phyloP scores from a whole-genome alignment of 2,113 vertebrate species.

The Acanthisitta chloris region DNA sequence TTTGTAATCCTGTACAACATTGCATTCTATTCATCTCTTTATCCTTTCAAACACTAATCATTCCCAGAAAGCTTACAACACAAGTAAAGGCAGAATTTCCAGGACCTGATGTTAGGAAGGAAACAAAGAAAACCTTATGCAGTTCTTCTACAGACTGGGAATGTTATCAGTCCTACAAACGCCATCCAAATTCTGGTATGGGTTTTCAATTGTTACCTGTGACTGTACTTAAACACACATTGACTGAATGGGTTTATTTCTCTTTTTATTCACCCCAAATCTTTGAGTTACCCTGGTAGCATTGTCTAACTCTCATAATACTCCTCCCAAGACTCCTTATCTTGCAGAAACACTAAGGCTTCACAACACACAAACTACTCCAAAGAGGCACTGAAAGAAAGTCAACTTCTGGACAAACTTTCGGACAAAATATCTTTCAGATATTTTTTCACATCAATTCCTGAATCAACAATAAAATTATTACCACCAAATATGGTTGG shows the following conservation, averaged over 20 bases:
- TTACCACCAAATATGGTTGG: too few species aligned
- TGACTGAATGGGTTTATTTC: not conserved
- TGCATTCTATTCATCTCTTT: not conserved
- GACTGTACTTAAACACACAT: not conserved
- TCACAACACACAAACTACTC: not conserved
- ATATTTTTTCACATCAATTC: not conserved
- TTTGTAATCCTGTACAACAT: accelerated
- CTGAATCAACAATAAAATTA: not conserved
- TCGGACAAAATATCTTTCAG: not conserved
- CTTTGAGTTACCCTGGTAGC: not conserved
- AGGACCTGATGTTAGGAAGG: not conserved
- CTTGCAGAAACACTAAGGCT: not conserved
- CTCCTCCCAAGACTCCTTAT: not conserved
- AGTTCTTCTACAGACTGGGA: not conserved
- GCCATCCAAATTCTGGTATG: not conserved
- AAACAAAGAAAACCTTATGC: not conserved
- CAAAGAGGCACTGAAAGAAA: not conserved
- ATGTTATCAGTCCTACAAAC: not conserved
- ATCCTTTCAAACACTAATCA: not conserved
- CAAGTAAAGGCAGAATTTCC: not conserved
- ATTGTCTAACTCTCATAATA: not conserved
- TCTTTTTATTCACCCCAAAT: not conserved
- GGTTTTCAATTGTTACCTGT: not conserved
- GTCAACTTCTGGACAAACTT: not conserved
- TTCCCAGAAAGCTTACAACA: not conserved